Base-by-base conservation (phyloP, 2,888 invertebrate species). In the Microlaimidae sp. region DNA sequence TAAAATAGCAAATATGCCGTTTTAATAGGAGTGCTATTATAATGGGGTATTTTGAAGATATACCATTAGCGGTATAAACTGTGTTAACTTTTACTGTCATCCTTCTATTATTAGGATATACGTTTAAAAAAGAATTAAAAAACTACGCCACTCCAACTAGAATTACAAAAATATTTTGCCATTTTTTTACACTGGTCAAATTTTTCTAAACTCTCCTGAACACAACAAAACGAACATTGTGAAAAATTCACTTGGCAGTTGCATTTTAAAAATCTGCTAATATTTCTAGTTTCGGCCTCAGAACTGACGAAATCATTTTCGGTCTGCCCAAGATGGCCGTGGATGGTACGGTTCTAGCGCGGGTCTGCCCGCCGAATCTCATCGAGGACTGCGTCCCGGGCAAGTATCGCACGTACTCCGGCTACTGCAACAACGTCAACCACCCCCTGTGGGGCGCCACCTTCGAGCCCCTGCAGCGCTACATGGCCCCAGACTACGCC, bases 361-460 rank as follows among this genome's bases (percentile, higher is more conserved):
- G 60, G 10, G 58, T 62, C 21, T 67, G 67, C 48, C 68, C 67
- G 1, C 53, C 65, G 2, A 63, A 61, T 48, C 60, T 59, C 28
- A 69, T 66, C 43, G 60, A 59, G 19, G 65, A 67, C 43, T 67
- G 67, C 55, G 59, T 65, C 21, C 62, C 65, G 5, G 68, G 68
- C 52, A 64, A 51, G 28, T 64, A 64, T 28, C 59, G 69, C 24
- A 63, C 64, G 4, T 67, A 65, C 54, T 62, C 65, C 13, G 69
- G 69, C 5, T 63, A 65, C 52, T 69, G 69, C 55, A 69, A 69
- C 60, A 69, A 70, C 46, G 64, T 70, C 5, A 57, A 63, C 10
- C 54, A 60, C 17, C 69, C 69, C 5, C 50, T 62, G 10, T 59
- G 63, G 58, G 69, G 69, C 1, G 66, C 67, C 5, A 57, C 61